Conservation (phyloP, 2,797 vertebrate genomes). For the Mus spretus region DNA sequence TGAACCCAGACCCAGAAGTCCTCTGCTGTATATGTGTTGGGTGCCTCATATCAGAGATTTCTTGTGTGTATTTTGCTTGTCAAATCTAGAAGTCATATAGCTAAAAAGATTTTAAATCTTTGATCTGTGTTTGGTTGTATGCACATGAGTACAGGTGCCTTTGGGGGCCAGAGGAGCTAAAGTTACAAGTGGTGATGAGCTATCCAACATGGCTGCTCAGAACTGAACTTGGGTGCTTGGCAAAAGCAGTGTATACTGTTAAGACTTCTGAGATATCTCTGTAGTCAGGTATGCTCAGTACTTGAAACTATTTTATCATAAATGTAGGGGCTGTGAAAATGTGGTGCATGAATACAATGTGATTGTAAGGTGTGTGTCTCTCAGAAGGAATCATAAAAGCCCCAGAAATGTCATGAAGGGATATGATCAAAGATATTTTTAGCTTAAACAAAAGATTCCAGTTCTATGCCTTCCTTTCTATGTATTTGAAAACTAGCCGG, state of each 20-base stretch:
- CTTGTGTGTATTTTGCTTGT: not conserved
- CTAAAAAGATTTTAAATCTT: not conserved
- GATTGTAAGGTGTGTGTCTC: not conserved
- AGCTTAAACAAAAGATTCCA: not conserved
- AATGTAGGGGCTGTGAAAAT: not conserved
- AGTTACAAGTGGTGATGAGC: not conserved
- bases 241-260: not conserved
- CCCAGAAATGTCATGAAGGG: not conserved
- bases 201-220: not conserved
- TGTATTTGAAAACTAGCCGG: not conserved
- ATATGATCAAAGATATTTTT: not conserved
- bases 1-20: too few relatives aligned
- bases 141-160: not conserved
- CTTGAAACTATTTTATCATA: not conserved
- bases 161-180: not conserved
- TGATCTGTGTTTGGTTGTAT: not conserved
- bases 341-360: not conserved
- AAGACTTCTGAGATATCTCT: not conserved
- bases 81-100: too few relatives aligned
- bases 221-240: not conserved
- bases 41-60: not conserved
- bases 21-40: too few relatives aligned
- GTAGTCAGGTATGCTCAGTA: not conserved
- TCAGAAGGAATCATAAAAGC: not conserved
- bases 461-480: not conserved